Evolutionary conservation across 2,888 invertebrate species (phyloP).

Genomic region (Pogonocherus hispidulus): DNA sequence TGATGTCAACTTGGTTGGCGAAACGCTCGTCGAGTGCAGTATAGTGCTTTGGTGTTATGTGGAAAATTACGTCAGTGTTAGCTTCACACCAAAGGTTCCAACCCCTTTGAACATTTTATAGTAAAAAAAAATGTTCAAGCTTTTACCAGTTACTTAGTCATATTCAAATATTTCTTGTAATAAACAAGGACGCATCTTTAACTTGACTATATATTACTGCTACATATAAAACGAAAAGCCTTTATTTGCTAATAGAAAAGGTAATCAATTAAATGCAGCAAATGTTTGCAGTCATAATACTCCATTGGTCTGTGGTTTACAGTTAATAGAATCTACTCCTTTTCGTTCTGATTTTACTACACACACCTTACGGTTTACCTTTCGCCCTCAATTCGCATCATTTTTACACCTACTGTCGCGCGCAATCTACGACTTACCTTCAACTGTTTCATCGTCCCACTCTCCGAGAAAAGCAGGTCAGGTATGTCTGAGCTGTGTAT

Average conservation of each 20-base stretch:
- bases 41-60: too few relatives aligned
- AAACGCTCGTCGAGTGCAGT: too few relatives aligned
- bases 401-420: slow-evolving; percentile 67
- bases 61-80: too few relatives aligned
- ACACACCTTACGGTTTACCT: slow-evolving; percentile 67
- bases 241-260: not conserved
- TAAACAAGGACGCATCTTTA: too few relatives aligned
- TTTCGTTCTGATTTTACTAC: slow-evolving; percentile 63
- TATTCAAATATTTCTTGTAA: too few relatives aligned
- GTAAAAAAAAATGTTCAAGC: too few relatives aligned
- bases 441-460: slow-evolving; percentile 35
- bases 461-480: slow-evolving; percentile 14
- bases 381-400: slow-evolving; percentile 68
- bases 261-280: not conserved
- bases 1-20: too few relatives aligned
- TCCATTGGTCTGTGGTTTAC: slow-evolving; percentile 35
- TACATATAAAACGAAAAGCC: not conserved
- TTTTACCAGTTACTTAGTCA: too few relatives aligned
- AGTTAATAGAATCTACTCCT: slow-evolving; percentile 44
- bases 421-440: slow-evolving; percentile 54
- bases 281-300: slow-evolving; percentile 3
- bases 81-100: too few relatives aligned
- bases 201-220: not conserved
- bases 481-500: slow-evolving; percentile 46
- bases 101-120: too few relatives aligned